Base-by-base conservation (phyloP, 2,797 vertebrate genomes). In the Alauda arvensis region DNA sequence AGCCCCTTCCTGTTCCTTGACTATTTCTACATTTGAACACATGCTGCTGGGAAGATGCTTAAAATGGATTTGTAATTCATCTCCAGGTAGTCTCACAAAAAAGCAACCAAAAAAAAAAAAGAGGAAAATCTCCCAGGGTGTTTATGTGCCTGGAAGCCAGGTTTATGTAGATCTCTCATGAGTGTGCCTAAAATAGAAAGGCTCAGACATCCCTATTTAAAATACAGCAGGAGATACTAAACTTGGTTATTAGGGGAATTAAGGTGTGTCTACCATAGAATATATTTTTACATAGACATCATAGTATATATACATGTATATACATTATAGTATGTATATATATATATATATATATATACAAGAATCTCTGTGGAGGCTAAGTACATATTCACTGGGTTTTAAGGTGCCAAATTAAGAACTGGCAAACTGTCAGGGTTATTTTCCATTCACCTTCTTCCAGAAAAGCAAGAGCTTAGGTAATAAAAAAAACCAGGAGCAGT, bases 401-500 rank as follows among this genome's bases (percentile, higher is more conserved):
- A 33, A 61, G 39, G 31, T 61, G 51, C 66, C 55, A 85, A 28
- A 75, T 61, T 33, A 75, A 15, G 45, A 57, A 43, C 59, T 57
- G 75, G 59, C 51, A 78, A 85, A 57, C 31, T 81, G 33, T 57
- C 53, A 77, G 53, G 20, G 34, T 85, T 88, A 61, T 76, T 74
- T 88, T 67, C 57, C 51, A 56, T 43, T 83, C 40, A 26, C 24
- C 46, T 79, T 59, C 18, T 53, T 79, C 53, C 65, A 67, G 51
- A 88, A 92, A 77, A 74, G 12, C 34, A 76, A 72, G 34, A 56
- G 21, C 45, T 69, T 72, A 63, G 34, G 37, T 14, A 77, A 55
- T 19, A 21, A 21, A 3, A 0, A 83, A 80, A 65, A 2, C 0
- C 0, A 80, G 49, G 39, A 72, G 37, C 46, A 61, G n/a, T 9